phyloP scores from a whole-genome alignment of 1,140 invertebrate genomes.

The Mya arenaria region DNA sequence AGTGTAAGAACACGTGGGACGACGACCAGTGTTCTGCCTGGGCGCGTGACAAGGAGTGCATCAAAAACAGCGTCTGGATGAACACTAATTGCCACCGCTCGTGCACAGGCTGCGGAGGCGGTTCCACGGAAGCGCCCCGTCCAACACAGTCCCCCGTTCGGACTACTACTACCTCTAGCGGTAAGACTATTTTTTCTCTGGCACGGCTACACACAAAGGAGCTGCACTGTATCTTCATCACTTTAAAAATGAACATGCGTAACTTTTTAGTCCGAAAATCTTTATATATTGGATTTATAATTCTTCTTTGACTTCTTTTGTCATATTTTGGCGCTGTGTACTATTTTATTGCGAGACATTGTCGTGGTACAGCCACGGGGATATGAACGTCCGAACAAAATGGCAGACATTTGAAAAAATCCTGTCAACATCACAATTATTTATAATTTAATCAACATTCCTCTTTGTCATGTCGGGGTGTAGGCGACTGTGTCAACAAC shows the following conservation, averaged over 20 bases:
- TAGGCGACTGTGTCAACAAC: conserved; percentile 38
- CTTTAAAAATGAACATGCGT: background rate
- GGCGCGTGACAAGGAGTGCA: conserved; percentile 45
- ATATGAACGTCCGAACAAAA: too few relatives aligned
- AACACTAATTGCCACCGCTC: conserved; percentile 34
- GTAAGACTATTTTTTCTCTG: too few relatives aligned
- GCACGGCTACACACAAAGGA: background rate
- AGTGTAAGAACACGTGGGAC: conserved; percentile 53
- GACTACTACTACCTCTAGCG: background rate
- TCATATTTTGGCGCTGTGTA: background rate
- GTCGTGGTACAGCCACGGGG: too few relatives aligned
- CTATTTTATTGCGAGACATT: background rate
- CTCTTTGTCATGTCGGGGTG: too few relatives aligned
- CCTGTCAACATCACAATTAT: too few relatives aligned
- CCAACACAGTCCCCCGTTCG: background rate
- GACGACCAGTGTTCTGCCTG: conserved; percentile 45
- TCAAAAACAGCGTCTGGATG: conserved; percentile 52
- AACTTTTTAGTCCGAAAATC: too few relatives aligned
- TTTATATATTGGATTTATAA: too few relatives aligned
- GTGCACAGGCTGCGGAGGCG: conserved; percentile 2
- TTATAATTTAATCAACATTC: too few relatives aligned
- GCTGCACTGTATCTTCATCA: background rate
- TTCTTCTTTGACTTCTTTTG: too few relatives aligned
- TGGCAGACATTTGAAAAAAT: too few relatives aligned
- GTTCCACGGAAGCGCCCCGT: background rate